A percentile compares a stretch with the other conserved stretches of the same genome.
Conservation (phyloP, 2,888 invertebrate species). For the Erebia epiphron region DNA sequence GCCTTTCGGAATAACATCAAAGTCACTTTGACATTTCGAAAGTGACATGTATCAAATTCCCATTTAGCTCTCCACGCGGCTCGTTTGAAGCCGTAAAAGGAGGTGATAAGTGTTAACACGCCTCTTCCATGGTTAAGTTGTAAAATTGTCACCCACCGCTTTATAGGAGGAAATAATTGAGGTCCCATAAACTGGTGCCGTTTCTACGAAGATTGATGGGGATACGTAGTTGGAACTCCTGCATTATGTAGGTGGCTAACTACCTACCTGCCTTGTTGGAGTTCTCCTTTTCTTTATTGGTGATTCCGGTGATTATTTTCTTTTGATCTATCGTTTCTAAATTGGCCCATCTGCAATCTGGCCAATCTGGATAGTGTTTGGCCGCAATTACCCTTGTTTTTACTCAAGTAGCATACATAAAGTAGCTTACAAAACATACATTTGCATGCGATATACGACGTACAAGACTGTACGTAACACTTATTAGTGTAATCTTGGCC, state of each 20-base stretch:
- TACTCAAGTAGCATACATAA: too few species aligned
- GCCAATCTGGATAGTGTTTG: not conserved
- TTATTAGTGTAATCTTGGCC: too few species aligned
- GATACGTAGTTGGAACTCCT: slow-evolving; percentile 1
- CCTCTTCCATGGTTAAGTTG: slow-evolving; percentile 31
- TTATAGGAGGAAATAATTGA: slow-evolving; percentile 39
- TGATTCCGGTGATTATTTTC: not conserved
- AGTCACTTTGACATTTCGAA: slow-evolving; percentile 24
- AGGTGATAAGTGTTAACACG: slow-evolving; percentile 48
- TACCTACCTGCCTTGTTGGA: slow-evolving; percentile 10
- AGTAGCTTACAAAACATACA: too few species aligned
- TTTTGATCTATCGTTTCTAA: not conserved
- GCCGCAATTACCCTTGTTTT: too few species aligned
- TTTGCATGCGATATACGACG: too few species aligned
- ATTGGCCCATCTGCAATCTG: not conserved
- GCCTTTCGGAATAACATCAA: slow-evolving; percentile 8
- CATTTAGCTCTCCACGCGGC: slow-evolving; percentile 44
- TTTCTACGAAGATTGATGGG: slow-evolving; percentile 22
- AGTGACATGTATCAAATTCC: slow-evolving; percentile 20
- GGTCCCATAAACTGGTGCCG: slow-evolving; percentile 18
- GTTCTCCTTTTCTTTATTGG: not conserved
- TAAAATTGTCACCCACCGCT: slow-evolving; percentile 43
- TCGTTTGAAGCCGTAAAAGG: slow-evolving; percentile 48
- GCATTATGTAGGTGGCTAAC: slow-evolving; percentile 1
- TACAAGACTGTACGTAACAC: too few species aligned